Evolutionary conservation across 2,888 invertebrate genomes (phyloP).

Genomic region (Diaphora mendica): DNA sequence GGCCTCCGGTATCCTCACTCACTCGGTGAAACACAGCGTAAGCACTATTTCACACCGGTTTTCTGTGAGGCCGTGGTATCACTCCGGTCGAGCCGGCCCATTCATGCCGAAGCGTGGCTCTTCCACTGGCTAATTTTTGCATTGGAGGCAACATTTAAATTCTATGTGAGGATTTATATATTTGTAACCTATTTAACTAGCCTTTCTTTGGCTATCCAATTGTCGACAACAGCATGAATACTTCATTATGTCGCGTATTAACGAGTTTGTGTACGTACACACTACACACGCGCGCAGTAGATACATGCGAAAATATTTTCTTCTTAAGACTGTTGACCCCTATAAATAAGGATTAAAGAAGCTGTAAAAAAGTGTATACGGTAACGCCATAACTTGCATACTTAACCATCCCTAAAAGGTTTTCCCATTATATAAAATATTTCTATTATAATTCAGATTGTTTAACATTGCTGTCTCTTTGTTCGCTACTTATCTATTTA

Average conservation of each 20-base stretch:
- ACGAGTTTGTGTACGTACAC: constrained; percentile 37
- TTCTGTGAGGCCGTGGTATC: no score
- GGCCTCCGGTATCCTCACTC: no score
- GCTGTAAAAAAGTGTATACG: constrained; percentile 27
- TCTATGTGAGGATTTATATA: neutral
- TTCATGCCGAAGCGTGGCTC: no score
- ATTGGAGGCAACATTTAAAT: neutral
- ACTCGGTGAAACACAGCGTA: no score
- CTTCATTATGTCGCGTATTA: constrained; percentile 40
- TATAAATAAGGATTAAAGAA: constrained; percentile 42
- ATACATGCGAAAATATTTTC: constrained; percentile 46
- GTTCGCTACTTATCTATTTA: constrained; percentile 44
- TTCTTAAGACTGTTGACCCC: constrained; percentile 51
- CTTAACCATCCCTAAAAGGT: constrained; percentile 21
- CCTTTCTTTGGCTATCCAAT: constrained; percentile 21
- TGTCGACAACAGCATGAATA: constrained; percentile 31
- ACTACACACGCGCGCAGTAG: constrained; percentile 21
- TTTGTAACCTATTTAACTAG: constrained; percentile 8
- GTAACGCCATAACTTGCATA: constrained; percentile 22
- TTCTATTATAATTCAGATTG: constrained; percentile 39
- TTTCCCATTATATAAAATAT: constrained; percentile 35
- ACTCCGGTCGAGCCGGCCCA: no score
- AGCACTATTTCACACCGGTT: no score
- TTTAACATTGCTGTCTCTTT: constrained; percentile 39
- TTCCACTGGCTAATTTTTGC: no score